Percentiles rank a stretch among this genome's conserved stretches.
Conservation (phyloP, 2,797 vertebrate species). For the Rhabdomys pumilio region DNA sequence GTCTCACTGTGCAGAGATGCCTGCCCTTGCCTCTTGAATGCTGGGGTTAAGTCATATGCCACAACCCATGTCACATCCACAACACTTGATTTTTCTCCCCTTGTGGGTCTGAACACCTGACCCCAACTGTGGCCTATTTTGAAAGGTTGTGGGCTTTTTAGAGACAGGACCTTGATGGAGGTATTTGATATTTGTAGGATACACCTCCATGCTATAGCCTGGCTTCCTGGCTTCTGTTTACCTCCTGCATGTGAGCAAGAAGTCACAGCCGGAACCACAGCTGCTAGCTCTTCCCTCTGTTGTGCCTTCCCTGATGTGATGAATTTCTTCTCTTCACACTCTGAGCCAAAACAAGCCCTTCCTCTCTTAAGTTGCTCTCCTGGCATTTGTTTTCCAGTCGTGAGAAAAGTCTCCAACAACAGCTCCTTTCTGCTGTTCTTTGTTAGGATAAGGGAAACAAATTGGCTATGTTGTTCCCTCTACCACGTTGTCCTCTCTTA, state of each 20-base stretch:
- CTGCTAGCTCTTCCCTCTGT: not conserved
- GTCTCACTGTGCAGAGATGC: not conserved
- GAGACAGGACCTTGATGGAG: not conserved
- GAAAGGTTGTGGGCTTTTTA: not conserved
- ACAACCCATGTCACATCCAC: not conserved
- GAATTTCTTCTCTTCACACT: not conserved
- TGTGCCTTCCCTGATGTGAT: not conserved
- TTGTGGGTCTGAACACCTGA: not conserved
- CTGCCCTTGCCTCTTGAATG: not conserved
- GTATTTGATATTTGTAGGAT: not conserved
- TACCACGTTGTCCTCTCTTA: not conserved
- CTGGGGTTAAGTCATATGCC: not conserved
- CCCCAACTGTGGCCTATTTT: not conserved
- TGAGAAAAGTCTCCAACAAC: not conserved
- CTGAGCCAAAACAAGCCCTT: not conserved
- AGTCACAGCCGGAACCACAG: not conserved
- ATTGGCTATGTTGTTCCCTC: not conserved
- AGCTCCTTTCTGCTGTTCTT: not conserved
- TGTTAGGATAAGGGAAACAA: not conserved
- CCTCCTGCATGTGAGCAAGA: not conserved
- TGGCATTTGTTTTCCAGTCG: not conserved
- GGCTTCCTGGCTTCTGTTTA: not conserved
- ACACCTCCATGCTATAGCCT: not conserved
- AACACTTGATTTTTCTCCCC: not conserved
- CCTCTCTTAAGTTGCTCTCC: not conserved